phyloP scores from a whole-genome alignment of 2,113 vertebrate species.

The Phalacrocorax carbo region DNA sequence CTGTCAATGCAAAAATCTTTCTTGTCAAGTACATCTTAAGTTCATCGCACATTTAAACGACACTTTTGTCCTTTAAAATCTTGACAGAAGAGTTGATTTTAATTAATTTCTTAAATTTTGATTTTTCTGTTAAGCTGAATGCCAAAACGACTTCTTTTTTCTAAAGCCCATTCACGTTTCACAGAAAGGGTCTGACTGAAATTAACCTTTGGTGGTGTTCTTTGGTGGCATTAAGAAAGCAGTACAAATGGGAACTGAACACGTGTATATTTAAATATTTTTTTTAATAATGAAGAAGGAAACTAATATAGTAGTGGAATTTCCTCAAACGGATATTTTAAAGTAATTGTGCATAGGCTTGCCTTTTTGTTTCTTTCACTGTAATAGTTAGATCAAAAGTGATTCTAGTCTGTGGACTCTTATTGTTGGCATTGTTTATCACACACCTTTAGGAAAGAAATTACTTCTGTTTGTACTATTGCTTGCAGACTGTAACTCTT shows the following conservation, averaged over 20 bases:
- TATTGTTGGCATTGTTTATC: not conserved
- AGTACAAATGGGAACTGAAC: not conserved
- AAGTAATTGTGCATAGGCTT: not conserved
- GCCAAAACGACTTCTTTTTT: not conserved
- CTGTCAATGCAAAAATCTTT: not conserved
- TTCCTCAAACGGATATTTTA: not conserved
- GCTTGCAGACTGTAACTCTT: constrained; percentile 77
- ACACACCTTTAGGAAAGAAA: not conserved
- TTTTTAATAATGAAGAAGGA: not conserved
- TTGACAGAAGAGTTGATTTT: not conserved
- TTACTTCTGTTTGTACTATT: not conserved
- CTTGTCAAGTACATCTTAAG: not conserved
- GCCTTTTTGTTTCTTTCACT: not conserved
- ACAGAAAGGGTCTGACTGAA: not conserved
- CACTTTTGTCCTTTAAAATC: not conserved
- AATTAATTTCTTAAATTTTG: not conserved
- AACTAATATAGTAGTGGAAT: not conserved
- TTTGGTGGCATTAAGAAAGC: not conserved
- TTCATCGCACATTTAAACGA: not conserved
- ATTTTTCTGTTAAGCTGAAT: not conserved
- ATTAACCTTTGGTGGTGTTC: not conserved
- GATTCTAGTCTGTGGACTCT: not conserved
- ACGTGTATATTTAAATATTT: not conserved
- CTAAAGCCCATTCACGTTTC: not conserved
- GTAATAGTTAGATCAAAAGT: not conserved